Percentiles rank a stretch among this genome's conserved stretches.
Conservation (phyloP, 2,797 vertebrate genomes). For the Gambusia yucatana region DNA sequence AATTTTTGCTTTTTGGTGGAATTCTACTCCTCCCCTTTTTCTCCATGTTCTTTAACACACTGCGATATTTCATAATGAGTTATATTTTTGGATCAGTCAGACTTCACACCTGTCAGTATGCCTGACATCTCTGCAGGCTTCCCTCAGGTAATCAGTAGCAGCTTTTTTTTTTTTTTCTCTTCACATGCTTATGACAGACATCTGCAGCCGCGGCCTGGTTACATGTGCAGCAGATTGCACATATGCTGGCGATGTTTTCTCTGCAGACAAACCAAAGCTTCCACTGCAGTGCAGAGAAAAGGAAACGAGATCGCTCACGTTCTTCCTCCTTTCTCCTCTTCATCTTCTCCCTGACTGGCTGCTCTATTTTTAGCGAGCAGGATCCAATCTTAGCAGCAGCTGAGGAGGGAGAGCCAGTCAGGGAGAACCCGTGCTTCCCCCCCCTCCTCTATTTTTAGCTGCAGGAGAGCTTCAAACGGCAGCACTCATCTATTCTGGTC, state of each 20-base stretch:
- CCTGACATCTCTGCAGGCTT: conserved; percentile 10
- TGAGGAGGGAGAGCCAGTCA: conserved; percentile 69
- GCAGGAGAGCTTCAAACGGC: conserved; percentile 67
- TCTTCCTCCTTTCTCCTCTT: conserved; percentile 20
- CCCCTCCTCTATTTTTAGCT: conserved; percentile 79
- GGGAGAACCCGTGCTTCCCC: conserved; percentile 77
- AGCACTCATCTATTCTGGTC: conserved; percentile 77
- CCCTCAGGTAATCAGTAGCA: conserved; percentile 23
- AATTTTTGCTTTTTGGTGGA: too few species aligned
- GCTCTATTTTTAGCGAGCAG: conserved; percentile 80
- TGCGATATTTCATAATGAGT: not conserved
- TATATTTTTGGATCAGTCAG: not conserved
- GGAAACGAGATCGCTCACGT: conserved; percentile 37
- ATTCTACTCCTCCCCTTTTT: too few species aligned
- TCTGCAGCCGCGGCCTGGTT: conserved; percentile 29
- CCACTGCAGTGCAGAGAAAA: conserved; percentile 60
- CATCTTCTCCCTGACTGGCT: conserved; percentile 42
- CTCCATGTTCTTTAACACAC: too few species aligned
- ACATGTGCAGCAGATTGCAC: conserved; percentile 22
- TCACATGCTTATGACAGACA: conserved; percentile 34
- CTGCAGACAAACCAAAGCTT: conserved; percentile 49
- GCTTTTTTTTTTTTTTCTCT: not conserved
- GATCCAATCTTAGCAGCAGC: conserved; percentile 82
- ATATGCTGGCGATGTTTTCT: not conserved
- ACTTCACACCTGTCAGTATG: not conserved